These are phyloP conservation scores for Sebastes cheni DNA, from an alignment of 2,797 vertebrate genomes.

Conservation along the genomic window DNA sequence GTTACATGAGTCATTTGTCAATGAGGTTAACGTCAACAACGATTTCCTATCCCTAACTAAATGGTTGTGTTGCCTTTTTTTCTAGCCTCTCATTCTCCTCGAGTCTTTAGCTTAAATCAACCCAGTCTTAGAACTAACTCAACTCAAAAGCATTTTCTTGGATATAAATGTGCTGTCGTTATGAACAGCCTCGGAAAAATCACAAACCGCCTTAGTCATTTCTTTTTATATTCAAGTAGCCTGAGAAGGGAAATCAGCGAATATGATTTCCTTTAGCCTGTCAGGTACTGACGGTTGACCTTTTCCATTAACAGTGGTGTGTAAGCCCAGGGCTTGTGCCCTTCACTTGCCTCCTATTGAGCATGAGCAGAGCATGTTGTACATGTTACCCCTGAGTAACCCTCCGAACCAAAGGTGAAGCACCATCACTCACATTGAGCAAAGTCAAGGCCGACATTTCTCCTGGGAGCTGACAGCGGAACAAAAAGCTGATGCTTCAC, in stretches of 20 bases:
- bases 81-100: no score
- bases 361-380: conserved; percentile 63
- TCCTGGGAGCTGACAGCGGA: conserved; percentile 65
- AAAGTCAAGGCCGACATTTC: conserved; percentile 65
- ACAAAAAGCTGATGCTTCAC: conserved; percentile 50
- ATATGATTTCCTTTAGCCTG: conserved; percentile 41
- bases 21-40: no score
- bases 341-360: conserved; percentile 52
- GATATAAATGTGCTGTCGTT: neutral
- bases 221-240: neutral
- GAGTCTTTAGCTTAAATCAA: fast-evolving
- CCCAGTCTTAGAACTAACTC: no score
- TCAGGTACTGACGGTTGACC: conserved; percentile 61
- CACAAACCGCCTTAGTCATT: neutral
- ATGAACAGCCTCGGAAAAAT: neutral
- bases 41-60: no score
- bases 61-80: no score
- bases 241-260: conserved; percentile 12
- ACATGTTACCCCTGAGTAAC: conserved; percentile 63
- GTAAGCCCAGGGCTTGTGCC: conserved; percentile 21
- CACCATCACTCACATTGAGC: conserved; percentile 69
- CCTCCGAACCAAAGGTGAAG: conserved; percentile 65
- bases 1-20: no score
- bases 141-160: no score
- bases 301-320: conserved; percentile 60